These are phyloP conservation scores for Eubucco bourcierii DNA, from an alignment of 2,113 vertebrate species.

Conservation along the genomic window DNA sequence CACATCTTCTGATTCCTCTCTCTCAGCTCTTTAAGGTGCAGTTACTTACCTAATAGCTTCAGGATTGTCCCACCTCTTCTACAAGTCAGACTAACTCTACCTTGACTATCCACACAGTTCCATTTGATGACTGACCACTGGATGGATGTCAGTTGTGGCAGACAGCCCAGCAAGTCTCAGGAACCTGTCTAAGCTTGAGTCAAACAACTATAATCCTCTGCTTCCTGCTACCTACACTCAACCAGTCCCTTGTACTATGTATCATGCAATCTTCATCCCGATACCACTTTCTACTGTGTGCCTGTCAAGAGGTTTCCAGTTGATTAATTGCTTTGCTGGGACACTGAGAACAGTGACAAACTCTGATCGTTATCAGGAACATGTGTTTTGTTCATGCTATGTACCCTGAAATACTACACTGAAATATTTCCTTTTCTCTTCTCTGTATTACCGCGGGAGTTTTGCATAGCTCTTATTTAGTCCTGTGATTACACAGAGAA, in stretches of 20 bases:
- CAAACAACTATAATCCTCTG: not conserved
- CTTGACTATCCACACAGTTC: not conserved
- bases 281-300: not conserved
- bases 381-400: not conserved
- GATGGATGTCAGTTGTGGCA: not conserved
- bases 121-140: not conserved
- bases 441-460: not conserved
- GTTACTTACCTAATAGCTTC: not conserved
- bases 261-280: not conserved
- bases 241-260: not conserved
- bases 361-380: not conserved
- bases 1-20: not conserved
- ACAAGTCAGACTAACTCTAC: not conserved
- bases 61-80: not conserved
- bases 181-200: not conserved
- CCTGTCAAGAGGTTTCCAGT: not conserved
- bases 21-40: not conserved
- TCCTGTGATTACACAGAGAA: not conserved
- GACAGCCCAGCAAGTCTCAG: not conserved
- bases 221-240: not conserved
- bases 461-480: not conserved
- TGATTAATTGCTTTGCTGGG: not conserved
- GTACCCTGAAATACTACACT: not conserved
- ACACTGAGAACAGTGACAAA: not conserved
- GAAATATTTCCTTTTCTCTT: not conserved